phyloP scores from a whole-genome alignment of 2,888 invertebrate genomes.

The Prionchulus punctatus region DNA sequence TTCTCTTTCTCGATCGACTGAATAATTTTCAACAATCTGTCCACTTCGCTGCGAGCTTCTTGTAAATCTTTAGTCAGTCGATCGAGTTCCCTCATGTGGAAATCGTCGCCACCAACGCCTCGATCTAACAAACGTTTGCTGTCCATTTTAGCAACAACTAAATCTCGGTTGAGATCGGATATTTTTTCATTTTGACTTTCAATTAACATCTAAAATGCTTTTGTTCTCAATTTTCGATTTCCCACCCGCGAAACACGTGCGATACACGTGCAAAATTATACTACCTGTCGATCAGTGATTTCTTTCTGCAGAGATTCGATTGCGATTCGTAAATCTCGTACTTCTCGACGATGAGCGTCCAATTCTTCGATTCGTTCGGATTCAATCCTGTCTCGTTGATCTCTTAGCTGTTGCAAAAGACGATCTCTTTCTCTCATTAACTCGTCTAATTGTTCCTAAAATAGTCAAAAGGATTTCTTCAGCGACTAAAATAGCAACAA shows the following conservation, averaged over 20 bases:
- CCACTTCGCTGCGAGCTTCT: conserved; percentile 32
- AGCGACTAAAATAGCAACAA: background rate
- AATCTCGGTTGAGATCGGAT: conserved; percentile 19
- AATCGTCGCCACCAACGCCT: background rate
- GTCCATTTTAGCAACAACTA: conserved; percentile 6
- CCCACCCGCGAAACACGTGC: background rate
- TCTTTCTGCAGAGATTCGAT: conserved; percentile 30
- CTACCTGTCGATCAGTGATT: conserved; percentile 14
- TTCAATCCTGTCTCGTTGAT: conserved; percentile 56
- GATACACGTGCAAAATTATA: background rate
- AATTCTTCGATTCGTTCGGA: conserved; percentile 21
- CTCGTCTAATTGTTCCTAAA: conserved; percentile 77
- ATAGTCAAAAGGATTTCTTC: background rate
- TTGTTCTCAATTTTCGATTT: background rate
- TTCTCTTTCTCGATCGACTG: conserved; percentile 35
- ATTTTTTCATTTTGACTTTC: conserved; percentile 31
- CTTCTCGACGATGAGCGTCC: conserved; percentile 20
- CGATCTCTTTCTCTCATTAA: conserved; percentile 80
- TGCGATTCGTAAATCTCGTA: conserved; percentile 17
- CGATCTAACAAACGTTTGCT: background rate
- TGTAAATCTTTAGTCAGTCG: conserved; percentile 17
- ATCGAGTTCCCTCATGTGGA: conserved; percentile 4
- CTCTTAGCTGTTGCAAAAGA: conserved; percentile 84
- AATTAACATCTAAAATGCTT: conserved; percentile 22
- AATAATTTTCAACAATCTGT: conserved; percentile 35